A percentile compares a stretch with the other conserved stretches of the same genome.
Evolutionary conservation across 1,140 invertebrate genomes (phyloP).

Genomic region (Hycleus cichorii): DNA sequence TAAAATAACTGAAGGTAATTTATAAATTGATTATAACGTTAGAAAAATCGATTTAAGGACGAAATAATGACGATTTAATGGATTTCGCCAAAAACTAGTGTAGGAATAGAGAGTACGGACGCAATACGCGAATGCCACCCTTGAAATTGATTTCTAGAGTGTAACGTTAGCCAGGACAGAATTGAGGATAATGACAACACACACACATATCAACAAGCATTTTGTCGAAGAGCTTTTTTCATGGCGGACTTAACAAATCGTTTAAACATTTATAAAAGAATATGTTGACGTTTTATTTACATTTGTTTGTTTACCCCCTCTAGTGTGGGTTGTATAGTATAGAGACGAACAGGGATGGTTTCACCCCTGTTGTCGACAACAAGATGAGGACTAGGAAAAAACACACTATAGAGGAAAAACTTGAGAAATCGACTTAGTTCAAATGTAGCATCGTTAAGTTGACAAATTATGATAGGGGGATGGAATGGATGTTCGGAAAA

Average conservation of each 20-base stretch:
- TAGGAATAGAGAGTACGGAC: no score
- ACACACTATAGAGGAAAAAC: conserved; percentile 3
- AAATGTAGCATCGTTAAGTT: conserved; percentile 21
- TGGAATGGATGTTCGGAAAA: conserved; percentile 9
- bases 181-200: no score
- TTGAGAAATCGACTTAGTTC: conserved; percentile 20
- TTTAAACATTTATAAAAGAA: conserved; percentile 18
- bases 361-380: no score
- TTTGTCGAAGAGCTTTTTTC: not conserved
- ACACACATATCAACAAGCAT: no score
- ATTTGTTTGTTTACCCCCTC: conserved; percentile 16
- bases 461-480: conserved; percentile 19
- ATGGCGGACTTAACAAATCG: conserved; percentile 16
- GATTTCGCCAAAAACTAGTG: no score
- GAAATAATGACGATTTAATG: no score
- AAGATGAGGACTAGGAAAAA: no score
- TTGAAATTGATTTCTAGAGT: no score
- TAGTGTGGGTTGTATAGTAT: not conserved
- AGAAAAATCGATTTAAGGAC: conserved; percentile 4
- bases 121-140: no score
- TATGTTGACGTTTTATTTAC: conserved; percentile 22
- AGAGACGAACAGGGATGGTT: no score
- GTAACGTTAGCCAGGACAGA: no score
- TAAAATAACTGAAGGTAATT: conserved; percentile 12
- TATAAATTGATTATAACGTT: conserved; percentile 5